These are phyloP conservation scores for Nematostella vectensis DNA, from an alignment of 92 coral and sea anemone genomes.

Conservation along the genomic window DNA sequence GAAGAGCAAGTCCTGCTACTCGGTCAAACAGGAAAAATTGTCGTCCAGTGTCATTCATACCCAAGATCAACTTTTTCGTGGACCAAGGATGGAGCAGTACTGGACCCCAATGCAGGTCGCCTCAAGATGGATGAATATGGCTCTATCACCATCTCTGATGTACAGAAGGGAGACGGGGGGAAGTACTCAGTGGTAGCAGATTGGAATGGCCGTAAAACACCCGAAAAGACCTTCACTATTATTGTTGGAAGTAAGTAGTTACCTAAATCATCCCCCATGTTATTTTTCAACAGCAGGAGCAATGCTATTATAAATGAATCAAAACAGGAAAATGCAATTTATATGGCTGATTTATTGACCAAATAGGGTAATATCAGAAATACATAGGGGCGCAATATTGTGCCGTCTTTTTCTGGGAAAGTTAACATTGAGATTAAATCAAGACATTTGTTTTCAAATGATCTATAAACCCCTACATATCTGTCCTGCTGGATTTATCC, in stretches of 20 bases:
- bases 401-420: no score
- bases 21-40: conserved; percentile 9
- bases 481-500: no score
- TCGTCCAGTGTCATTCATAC: conserved; percentile 10
- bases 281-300: background rate
- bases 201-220: background rate
- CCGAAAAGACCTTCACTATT: conserved; percentile 4
- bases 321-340: no score
- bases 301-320: no score
- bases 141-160: conserved; percentile 20
- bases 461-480: no score
- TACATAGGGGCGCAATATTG: no score
- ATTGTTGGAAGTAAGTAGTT: conserved; percentile 18
- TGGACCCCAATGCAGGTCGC: background rate
- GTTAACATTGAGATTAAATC: no score
- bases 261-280: background rate
- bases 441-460: no score
- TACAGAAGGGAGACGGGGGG: conserved; percentile 35
- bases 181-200: conserved; percentile 15
- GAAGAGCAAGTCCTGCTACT: conserved; percentile 8
- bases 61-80: conserved; percentile 25
- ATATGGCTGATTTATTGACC: no score
- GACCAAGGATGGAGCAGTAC: conserved; percentile 19
- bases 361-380: no score
- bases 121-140: conserved; percentile 12